phyloP scores from a whole-genome alignment of 2,888 invertebrate species.

The Polymixis flavicincta region DNA sequence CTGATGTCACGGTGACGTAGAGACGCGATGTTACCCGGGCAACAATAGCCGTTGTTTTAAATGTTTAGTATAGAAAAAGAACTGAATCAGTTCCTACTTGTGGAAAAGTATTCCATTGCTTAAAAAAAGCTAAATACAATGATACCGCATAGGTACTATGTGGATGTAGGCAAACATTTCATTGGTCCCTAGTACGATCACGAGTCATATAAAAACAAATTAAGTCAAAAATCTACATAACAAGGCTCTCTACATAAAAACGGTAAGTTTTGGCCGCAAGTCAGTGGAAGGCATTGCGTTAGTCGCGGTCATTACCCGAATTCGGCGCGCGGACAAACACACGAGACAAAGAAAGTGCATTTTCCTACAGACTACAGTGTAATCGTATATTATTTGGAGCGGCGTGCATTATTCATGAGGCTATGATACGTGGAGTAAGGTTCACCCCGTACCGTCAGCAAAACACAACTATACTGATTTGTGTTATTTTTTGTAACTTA shows the following conservation, averaged over 20 bases:
- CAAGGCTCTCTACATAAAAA: neutral
- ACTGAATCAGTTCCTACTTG: neutral
- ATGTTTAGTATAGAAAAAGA: neutral
- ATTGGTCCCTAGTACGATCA: neutral
- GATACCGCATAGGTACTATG: neutral
- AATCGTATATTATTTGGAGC: constrained; percentile 89
- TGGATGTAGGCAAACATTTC: neutral
- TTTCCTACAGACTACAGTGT: constrained; percentile 79
- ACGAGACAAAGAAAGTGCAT: constrained; percentile 88
- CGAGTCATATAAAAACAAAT: neutral
- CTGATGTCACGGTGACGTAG: constrained; percentile 44
- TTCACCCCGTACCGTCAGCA: constrained; percentile 79
- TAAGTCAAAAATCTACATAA: neutral
- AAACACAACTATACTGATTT: constrained; percentile 28
- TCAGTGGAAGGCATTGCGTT: constrained; percentile 11
- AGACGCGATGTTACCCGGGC: neutral
- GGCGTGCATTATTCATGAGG: constrained; percentile 87
- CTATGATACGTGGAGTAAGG: constrained; percentile 87
- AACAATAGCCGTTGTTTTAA: neutral
- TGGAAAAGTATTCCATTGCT: neutral
- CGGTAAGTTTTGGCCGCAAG: neutral
- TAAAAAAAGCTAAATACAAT: neutral
- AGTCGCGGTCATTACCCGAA: constrained; percentile 77
- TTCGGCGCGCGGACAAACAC: constrained; percentile 70
- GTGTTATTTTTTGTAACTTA: neutral